Conservation (phyloP, 2,888 invertebrate genomes). For the Cryptus armator region DNA sequence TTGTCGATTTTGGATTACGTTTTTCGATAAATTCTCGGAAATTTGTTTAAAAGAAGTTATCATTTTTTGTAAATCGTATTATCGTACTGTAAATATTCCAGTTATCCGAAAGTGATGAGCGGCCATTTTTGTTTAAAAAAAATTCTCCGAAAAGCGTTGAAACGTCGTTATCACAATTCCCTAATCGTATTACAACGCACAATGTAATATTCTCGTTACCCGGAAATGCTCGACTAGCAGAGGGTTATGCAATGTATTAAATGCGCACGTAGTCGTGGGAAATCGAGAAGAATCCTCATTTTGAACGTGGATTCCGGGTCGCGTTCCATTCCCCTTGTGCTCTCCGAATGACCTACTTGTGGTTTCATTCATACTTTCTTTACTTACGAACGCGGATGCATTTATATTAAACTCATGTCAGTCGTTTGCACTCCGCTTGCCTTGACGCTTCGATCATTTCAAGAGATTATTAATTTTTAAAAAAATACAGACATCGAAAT, state of each 20-base stretch:
- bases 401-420: constrained; percentile 39
- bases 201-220: constrained; percentile 14
- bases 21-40: no score
- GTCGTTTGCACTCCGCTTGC: constrained; percentile 6
- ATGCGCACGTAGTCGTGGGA: constrained; percentile 51
- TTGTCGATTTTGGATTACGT: no score
- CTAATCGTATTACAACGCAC: not conserved
- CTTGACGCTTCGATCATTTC: constrained; percentile 10
- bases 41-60: no score
- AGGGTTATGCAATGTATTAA: constrained; percentile 47
- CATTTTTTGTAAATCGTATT: no score
- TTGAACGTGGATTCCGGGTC: constrained; percentile 56
- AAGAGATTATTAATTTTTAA: not conserved
- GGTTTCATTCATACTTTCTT: constrained; percentile 61
- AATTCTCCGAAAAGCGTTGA: not conserved
- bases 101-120: no score
- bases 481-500: not conserved
- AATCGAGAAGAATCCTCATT: constrained; percentile 61
- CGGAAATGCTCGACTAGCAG: constrained; percentile 16
- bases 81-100: no score
- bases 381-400: constrained; percentile 25
- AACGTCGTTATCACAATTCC: not conserved
- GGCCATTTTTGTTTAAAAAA: not conserved
- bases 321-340: constrained; percentile 56
- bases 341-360: constrained; percentile 60